Evolutionary conservation across 2,888 invertebrate species (phyloP), one percentile per base, ranked within the genome.

Genomic region (Globia sparganii): DNA sequence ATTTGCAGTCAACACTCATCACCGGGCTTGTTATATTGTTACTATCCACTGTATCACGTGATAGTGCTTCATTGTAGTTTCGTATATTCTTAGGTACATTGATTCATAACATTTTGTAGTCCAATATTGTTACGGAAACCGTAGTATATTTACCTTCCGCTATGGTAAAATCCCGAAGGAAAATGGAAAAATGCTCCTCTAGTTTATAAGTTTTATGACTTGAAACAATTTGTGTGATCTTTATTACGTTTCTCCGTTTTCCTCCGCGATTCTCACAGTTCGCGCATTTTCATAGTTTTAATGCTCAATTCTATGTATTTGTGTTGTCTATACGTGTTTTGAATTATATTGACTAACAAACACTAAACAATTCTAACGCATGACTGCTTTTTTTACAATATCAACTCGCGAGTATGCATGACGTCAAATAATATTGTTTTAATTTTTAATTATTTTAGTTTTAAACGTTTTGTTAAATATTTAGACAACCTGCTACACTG

Each of bases 321-420:
- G 90, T 92, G 87, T 80, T 74, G 83, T 88, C 67, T 88, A 74
- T 81, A 77, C 74, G 87, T 90, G 88, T 94, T 96, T 95, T 95
- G 92, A 95, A 95, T 94, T 91, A 93, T 91, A 92, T 94, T 96
- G 96, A 96, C 96, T 96, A 96, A 96, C 96, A 94, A 92, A 87
- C 91, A 96, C 96, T 96, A 96, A 96, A 95, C 88, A 87, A 86
- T 94, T 96, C 94, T 95, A 95, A 95, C 93, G 96, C 96, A 96
- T 96, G 96, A 96, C 96, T 89, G 91, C 89, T 90, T 84, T 91
- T 92, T 94, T 94, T 95, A 95, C 91, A 88, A 91, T 91, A 86
- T 90, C 92, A 95, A 96, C 96, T 95, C 94, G 95, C 94, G 95
- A 95, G 95, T 95, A 90, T 96, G 96, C 96, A 96, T 96, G 96